phyloP scores from a whole-genome alignment of 2,888 invertebrate species.

The Pristionchus exspectatus region DNA sequence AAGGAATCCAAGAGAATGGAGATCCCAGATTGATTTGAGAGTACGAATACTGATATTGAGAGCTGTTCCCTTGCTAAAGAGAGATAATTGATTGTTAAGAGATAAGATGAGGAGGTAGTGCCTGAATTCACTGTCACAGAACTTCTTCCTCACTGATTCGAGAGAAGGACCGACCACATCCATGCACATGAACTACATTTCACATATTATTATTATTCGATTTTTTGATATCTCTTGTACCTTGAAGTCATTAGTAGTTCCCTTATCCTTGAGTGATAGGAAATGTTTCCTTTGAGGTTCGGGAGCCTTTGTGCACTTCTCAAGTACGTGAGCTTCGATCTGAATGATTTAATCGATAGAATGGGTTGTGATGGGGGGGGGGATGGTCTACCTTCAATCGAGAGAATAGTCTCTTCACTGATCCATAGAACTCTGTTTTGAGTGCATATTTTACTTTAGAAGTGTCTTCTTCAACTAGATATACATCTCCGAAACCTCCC shows the following conservation, averaged over 20 bases:
- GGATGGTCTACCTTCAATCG: slow-evolving; percentile 16
- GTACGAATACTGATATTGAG: slow-evolving; percentile 18
- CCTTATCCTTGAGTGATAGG: slow-evolving; percentile 36
- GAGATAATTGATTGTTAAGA: background rate
- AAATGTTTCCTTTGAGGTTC: slow-evolving; percentile 10
- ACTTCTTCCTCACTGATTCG: slow-evolving; percentile 37
- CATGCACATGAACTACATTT: slow-evolving; percentile 30
- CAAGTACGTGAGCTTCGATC: slow-evolving; percentile 44
- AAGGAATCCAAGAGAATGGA: slow-evolving; percentile 40
- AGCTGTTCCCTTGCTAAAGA: slow-evolving; percentile 34
- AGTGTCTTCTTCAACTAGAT: slow-evolving; percentile 33
- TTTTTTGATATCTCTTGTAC: background rate
- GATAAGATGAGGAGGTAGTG: background rate
- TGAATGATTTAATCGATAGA: background rate
- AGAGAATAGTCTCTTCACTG: slow-evolving; percentile 27
- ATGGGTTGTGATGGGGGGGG: too few relatives aligned
- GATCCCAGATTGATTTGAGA: slow-evolving; percentile 40
- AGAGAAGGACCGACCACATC: slow-evolving; percentile 37
- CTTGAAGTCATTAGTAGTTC: slow-evolving; percentile 46
- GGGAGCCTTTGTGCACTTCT: slow-evolving; percentile 37
- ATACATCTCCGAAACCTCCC: slow-evolving; percentile 49
- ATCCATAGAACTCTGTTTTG: slow-evolving; percentile 40
- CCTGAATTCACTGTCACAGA: slow-evolving; percentile 27
- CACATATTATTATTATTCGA: background rate
- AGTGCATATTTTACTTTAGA: slow-evolving; percentile 4